Evolutionary conservation across 2,797 vertebrate species (phyloP).

Genomic region (Aldrovandia affinis): DNA sequence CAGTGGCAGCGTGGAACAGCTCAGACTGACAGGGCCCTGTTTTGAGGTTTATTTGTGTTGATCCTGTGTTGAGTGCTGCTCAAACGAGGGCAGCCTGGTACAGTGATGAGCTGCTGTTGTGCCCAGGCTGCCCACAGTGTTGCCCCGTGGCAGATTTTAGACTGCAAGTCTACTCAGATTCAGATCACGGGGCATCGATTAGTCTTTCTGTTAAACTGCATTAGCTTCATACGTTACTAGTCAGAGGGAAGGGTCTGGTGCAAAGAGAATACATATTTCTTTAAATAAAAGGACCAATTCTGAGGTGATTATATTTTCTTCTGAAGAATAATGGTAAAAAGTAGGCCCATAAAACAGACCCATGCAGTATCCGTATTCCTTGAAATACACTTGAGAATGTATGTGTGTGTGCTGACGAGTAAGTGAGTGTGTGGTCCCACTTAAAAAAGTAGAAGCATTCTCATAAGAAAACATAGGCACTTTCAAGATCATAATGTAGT

Average conservation of each 20-base stretch:
- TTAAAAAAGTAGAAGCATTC: neutral
- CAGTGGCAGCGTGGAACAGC: neutral
- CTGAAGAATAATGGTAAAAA: neutral
- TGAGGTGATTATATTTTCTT: neutral
- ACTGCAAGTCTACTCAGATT: constrained; percentile 55
- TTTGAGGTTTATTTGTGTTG: neutral
- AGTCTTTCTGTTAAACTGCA: constrained; percentile 64
- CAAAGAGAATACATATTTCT: constrained; percentile 18
- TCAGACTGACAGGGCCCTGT: neutral
- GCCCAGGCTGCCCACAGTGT: constrained; percentile 18
- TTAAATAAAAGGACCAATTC: constrained; percentile 34
- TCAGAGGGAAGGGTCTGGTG: constrained; percentile 35
- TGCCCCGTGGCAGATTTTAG: constrained; percentile 38
- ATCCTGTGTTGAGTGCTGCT: neutral
- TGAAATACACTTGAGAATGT: too few relatives aligned
- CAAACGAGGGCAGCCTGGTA: neutral
- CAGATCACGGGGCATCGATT: constrained; percentile 69
- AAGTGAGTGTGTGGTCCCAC: neutral
- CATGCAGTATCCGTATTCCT: too few relatives aligned
- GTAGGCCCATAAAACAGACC: too few relatives aligned
- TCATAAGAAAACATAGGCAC: neutral
- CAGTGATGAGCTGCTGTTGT: constrained; percentile 45
- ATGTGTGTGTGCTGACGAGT: neutral
- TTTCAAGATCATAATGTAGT: neutral
- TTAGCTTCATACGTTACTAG: constrained; percentile 24